These are phyloP conservation scores for Phrynocephalus versicolor DNA, from an alignment of 2,113 vertebrate genomes.

Conservation along the genomic window DNA sequence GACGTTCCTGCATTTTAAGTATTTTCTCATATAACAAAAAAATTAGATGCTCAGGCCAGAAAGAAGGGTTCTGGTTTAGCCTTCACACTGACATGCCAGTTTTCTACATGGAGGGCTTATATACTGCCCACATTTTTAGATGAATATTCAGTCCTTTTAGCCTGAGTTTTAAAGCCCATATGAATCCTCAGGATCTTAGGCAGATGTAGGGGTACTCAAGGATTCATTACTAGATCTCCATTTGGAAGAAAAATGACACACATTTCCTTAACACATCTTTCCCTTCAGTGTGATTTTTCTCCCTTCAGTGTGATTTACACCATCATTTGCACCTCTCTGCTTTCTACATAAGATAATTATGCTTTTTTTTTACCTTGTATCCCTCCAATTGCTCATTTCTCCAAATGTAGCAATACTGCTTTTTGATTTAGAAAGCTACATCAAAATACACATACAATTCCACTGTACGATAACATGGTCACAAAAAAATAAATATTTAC, in stretches of 20 bases:
- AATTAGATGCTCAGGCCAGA: neutral
- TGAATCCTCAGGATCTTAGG: neutral
- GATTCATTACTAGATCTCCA: neutral
- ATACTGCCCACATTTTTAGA: neutral
- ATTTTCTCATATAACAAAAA: neutral
- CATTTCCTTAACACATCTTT: neutral
- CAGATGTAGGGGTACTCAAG: neutral
- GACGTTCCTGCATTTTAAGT: neutral
- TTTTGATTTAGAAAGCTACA: no score
- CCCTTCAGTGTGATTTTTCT: neutral
- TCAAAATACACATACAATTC: neutral
- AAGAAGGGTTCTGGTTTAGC: neutral
- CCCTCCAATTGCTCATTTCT: neutral
- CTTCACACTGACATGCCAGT: neutral
- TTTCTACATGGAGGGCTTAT: neutral
- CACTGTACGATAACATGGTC: neutral
- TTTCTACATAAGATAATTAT: neutral
- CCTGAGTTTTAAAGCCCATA: neutral
- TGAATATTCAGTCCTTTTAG: neutral
- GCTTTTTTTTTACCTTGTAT: no score
- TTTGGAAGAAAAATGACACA: neutral
- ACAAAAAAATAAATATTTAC: neutral
- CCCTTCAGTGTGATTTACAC: neutral
- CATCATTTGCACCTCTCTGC: neutral
- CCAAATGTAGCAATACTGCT: neutral